Conservation (phyloP, 1,140 invertebrate species). For the Megathymus violae region DNA sequence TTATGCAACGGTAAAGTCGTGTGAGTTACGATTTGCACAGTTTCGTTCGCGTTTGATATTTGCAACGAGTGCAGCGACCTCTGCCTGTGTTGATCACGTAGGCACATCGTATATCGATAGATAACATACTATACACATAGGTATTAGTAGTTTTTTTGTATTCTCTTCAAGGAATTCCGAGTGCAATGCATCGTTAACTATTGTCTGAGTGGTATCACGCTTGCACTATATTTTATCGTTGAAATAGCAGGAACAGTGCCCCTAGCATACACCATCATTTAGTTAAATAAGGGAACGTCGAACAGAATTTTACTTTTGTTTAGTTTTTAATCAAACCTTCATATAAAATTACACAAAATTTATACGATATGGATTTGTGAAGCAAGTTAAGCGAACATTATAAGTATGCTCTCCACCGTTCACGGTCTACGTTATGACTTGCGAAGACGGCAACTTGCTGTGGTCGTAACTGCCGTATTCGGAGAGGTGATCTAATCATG, state of each 20-base stretch:
- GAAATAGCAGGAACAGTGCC: background rate
- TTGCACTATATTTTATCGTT: slow-evolving; percentile 2
- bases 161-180: slow-evolving; percentile 12
- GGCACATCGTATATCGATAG: slow-evolving; percentile 27
- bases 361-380: too few relatives aligned
- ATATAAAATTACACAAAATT: too few relatives aligned
- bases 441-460: too few relatives aligned
- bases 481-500: too few relatives aligned
- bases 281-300: too few relatives aligned
- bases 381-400: too few relatives aligned
- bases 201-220: background rate
- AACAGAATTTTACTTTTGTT: too few relatives aligned
- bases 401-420: too few relatives aligned
- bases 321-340: too few relatives aligned
- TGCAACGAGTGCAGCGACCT: slow-evolving; percentile 63
- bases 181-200: slow-evolving; percentile 6
- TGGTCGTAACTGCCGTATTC: too few relatives aligned
- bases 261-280: too few relatives aligned
- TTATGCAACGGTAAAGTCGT: background rate
- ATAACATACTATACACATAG: slow-evolving; percentile 15
- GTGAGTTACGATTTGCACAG: slow-evolving; percentile 18
- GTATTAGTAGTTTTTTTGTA: background rate
- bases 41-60: slow-evolving; percentile 50
- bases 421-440: too few relatives aligned
- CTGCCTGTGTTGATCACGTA: slow-evolving; percentile 46